A percentile compares a stretch with the other conserved stretches of the same genome.
Evolutionary conservation across 2,888 invertebrate genomes (phyloP).

Genomic region (Antheraea assamensis): DNA sequence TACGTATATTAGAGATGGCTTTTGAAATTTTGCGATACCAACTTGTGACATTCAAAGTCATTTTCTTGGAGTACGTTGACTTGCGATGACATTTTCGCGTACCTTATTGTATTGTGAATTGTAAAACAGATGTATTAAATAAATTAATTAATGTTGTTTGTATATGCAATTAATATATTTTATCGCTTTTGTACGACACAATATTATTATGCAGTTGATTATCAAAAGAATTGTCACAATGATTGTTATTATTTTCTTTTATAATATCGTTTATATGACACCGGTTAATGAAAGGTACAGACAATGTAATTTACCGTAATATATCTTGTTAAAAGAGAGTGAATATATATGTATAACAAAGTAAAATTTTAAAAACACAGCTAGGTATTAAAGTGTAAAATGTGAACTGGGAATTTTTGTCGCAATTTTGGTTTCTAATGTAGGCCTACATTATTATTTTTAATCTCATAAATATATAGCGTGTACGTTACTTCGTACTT

Average conservation of each 20-base stretch:
- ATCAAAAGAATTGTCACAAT: not conserved
- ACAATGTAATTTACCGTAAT: not conserved
- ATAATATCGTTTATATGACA: not conserved
- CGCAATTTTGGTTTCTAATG: too few species aligned
- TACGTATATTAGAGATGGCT: too few species aligned
- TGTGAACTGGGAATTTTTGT: too few species aligned
- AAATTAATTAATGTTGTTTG: not conserved
- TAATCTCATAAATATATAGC: too few species aligned
- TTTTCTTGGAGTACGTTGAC: not conserved
- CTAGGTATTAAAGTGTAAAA: too few species aligned
- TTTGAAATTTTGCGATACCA: too few species aligned
- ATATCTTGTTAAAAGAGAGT: too few species aligned
- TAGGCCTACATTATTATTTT: too few species aligned
- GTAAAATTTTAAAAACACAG: too few species aligned
- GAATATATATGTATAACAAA: too few species aligned
- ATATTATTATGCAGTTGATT: not conserved
- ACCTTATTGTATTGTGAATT: not conserved
- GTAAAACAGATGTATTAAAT: not conserved
- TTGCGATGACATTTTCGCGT: not conserved
- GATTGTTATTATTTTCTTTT: not conserved
- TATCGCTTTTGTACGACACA: not conserved
- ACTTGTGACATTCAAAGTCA: not conserved
- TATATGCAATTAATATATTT: not conserved
- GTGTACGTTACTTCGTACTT: too few species aligned
- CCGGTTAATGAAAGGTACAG: not conserved